Base-by-base conservation (phyloP, 2,797 vertebrate genomes). In the Sebastes flavidus region DNA sequence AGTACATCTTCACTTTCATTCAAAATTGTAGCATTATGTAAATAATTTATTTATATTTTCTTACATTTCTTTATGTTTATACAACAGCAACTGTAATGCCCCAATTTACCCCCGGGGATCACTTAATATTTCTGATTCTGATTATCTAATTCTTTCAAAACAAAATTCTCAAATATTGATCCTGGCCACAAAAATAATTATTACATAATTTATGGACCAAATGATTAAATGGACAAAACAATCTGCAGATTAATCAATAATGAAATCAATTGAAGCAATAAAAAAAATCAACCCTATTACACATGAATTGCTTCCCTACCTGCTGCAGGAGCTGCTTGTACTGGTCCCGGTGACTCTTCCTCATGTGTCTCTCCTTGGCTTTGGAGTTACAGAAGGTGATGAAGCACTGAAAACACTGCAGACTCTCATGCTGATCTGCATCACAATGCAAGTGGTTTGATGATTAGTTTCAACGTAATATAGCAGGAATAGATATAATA, bases 391-490 rank as follows among this genome's bases (percentile, higher is more conserved):
- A 90, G 86, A 97, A 97, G 54, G 95, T 96, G 84, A 97, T 96
- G 89, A 97, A 95, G 88, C 97, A 97, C 83, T 93, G 94, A 55
- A 95, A 95, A 91, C 96, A 97, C 91, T 96, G 96, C 65, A 95
- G 88, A 82, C 92, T 95, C 76, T 96, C 96, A 55, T 94, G 91
- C 70, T 94, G 94, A 87, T 95, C 96, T 97, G 86, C 46, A 82
- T 71, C 72, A 82, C 29, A 81, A 73, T 20, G 20, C 10, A 46
- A 14, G 38, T 22, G 12, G 49, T 46, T 13, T 13, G 1, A 49
- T 8, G 13, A 60, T 73, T 5, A 27, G 12, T 42, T 14, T 18
- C 8, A 20, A 62, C 4, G 3, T 13, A 12, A 29, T 8, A 38
- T 38, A 38, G 36, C 36, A 38, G 36, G 12, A 38, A 38, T 20